These are phyloP conservation scores for Phymanthus crucifer DNA, from an alignment of 92 coral and sea anemone species.

Conservation along the genomic window DNA sequence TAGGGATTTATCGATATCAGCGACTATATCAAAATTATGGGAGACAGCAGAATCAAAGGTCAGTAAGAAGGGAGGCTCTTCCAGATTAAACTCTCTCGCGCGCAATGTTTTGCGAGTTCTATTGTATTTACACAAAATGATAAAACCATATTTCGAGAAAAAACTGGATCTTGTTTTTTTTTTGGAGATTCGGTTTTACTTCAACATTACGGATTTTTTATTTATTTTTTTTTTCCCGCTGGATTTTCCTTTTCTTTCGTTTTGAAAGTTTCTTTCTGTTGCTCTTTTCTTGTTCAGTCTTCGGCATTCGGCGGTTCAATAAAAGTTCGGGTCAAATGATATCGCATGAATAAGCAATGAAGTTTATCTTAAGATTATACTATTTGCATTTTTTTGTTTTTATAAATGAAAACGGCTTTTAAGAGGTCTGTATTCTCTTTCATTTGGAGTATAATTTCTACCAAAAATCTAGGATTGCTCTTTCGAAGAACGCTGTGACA, in stretches of 20 bases:
- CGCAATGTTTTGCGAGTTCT: too few relatives aligned
- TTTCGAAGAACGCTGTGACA: background rate
- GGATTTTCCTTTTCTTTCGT: background rate
- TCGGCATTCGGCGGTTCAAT: background rate
- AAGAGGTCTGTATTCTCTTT: too few relatives aligned
- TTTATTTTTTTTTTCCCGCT: background rate
- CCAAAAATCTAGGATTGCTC: background rate
- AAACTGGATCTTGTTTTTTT: background rate
- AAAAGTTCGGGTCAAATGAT: background rate
- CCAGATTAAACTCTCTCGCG: background rate
- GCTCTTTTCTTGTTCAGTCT: background rate
- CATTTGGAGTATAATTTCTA: background rate
- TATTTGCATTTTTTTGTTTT: background rate
- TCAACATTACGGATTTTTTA: background rate
- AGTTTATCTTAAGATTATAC: conserved; percentile 15
- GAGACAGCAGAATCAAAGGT: background rate
- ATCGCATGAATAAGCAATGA: background rate
- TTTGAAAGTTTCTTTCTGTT: background rate
- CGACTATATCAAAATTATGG: background rate
- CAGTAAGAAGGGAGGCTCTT: background rate
- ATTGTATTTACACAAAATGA: too few relatives aligned
- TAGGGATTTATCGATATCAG: background rate
- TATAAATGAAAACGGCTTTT: too few relatives aligned
- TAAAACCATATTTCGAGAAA: too few relatives aligned
- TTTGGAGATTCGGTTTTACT: too few relatives aligned